A percentile compares a stretch with the other conserved stretches of the same genome.
Evolutionary conservation across 30 jellyfish, hydroid and myxozoan species (phyloP).

Genomic region (Hydra vulgaris): DNA sequence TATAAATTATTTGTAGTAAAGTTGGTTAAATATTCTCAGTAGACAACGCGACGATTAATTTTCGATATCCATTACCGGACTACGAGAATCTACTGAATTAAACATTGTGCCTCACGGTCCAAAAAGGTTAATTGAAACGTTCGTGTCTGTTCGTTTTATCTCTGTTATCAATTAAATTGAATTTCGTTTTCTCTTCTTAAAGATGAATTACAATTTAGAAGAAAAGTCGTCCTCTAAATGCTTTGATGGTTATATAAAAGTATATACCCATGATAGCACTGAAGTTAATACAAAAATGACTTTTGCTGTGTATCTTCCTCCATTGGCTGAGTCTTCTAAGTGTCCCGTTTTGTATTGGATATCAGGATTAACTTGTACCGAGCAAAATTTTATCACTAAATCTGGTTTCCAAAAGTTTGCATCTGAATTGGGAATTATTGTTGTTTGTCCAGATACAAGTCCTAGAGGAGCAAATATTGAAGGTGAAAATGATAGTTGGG

Average conservation of each 20-base stretch:
- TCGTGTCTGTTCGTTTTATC: not conserved
- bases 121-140: not conserved
- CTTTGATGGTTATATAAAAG: slow-evolving; percentile 76
- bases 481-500: slow-evolving; percentile 89
- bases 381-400: slow-evolving; percentile 73
- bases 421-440: slow-evolving; percentile 59
- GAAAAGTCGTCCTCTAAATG: slow-evolving; percentile 44
- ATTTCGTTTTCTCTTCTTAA: too few relatives aligned
- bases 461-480: slow-evolving; percentile 88
- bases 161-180: too few relatives aligned
- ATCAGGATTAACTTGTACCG: slow-evolving; percentile 95
- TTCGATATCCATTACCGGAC: not conserved
- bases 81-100: not conserved
- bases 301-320: slow-evolving; percentile 75
- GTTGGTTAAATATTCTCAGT: too few relatives aligned
- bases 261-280: slow-evolving; percentile 51
- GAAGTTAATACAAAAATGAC: slow-evolving; percentile 77
- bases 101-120: not conserved
- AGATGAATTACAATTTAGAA: too few relatives aligned
- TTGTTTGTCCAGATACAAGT: slow-evolving; percentile 94
- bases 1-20: too few relatives aligned
- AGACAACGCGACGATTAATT: not conserved
- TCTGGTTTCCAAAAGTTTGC: slow-evolving; percentile 92
- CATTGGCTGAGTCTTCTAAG: slow-evolving; percentile 63
- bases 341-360: slow-evolving; percentile 93